These are phyloP conservation scores for Macrosteles quadrilineatus DNA, from an alignment of 1,140 invertebrate species.

Conservation along the genomic window DNA sequence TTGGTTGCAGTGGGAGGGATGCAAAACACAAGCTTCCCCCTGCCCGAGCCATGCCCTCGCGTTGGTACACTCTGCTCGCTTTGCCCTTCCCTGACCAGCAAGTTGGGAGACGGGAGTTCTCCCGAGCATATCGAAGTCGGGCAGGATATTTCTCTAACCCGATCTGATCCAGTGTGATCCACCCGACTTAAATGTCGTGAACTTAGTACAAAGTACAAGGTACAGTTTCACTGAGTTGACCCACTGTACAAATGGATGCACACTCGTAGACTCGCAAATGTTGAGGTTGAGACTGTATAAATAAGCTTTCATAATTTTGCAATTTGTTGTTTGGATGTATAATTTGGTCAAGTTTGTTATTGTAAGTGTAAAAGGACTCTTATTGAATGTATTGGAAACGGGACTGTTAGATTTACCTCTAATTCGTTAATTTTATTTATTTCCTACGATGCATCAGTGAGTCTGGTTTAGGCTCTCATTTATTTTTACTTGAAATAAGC, in stretches of 20 bases:
- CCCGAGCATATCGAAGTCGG: constrained; percentile 69
- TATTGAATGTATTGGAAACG: too few species aligned
- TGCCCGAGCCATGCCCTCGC: constrained; percentile 62
- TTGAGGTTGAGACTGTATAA: too few species aligned
- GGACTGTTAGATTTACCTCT: too few species aligned
- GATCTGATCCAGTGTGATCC: constrained; percentile 41
- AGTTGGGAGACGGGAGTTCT: constrained; percentile 79
- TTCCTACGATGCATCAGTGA: too few species aligned
- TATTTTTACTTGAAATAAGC: too few species aligned
- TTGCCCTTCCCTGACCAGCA: constrained; percentile 90
- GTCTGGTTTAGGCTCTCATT: too few species aligned
- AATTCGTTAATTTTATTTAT: too few species aligned
- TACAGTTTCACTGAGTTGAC: neutral
- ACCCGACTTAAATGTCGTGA: neutral
- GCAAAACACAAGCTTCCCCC: constrained; percentile 46
- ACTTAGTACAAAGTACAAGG: constrained; percentile 5
- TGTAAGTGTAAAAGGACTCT: too few species aligned
- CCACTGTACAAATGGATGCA: neutral
- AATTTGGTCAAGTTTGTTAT: too few species aligned
- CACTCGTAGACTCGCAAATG: neutral
- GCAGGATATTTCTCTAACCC: constrained; percentile 84
- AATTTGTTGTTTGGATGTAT: too few species aligned
- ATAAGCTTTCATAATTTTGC: too few species aligned
- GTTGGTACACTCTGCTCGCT: constrained; percentile 87
- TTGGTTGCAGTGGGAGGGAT: constrained; percentile 42